These are phyloP conservation scores for Turritopsis dohrnii DNA, from an alignment of 30 jellyfish, hydroid and myxozoan species.

Conservation along the genomic window DNA sequence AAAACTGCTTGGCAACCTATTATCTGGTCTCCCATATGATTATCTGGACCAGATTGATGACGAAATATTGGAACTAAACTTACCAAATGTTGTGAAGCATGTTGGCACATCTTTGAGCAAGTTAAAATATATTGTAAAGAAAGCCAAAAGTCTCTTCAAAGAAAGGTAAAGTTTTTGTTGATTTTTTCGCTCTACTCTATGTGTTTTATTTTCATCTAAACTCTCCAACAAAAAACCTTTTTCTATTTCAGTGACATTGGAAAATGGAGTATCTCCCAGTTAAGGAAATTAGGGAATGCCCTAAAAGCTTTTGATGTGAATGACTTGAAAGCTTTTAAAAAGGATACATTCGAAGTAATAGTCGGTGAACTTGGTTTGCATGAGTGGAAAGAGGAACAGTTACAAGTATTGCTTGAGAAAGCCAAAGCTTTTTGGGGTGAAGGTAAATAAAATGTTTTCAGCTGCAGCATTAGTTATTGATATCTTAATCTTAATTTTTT, in stretches of 20 bases:
- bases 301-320: constrained; percentile 51
- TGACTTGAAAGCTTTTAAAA: constrained; percentile 44
- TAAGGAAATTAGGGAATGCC: constrained; percentile 60
- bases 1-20: constrained; percentile 54
- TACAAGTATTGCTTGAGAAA: constrained; percentile 46
- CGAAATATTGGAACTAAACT: background rate
- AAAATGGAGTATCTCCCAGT: constrained; percentile 57
- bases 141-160: background rate
- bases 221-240: background rate
- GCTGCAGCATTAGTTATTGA: too few relatives aligned
- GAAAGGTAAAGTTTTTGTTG: background rate
- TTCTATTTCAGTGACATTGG: constrained; percentile 74
- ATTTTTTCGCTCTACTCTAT: background rate
- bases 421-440: constrained; percentile 72
- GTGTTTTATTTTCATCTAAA: background rate
- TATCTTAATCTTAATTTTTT: too few relatives aligned
- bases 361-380: constrained; percentile 58
- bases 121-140: background rate
- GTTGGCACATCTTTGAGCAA: background rate
- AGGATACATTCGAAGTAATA: constrained; percentile 60
- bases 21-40: constrained; percentile 48
- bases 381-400: constrained; percentile 65
- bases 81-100: background rate
- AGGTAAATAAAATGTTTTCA: constrained; percentile 23
- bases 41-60: constrained; percentile 15